Conservation (phyloP, 2,888 invertebrate species). For the Melieria omissa region DNA sequence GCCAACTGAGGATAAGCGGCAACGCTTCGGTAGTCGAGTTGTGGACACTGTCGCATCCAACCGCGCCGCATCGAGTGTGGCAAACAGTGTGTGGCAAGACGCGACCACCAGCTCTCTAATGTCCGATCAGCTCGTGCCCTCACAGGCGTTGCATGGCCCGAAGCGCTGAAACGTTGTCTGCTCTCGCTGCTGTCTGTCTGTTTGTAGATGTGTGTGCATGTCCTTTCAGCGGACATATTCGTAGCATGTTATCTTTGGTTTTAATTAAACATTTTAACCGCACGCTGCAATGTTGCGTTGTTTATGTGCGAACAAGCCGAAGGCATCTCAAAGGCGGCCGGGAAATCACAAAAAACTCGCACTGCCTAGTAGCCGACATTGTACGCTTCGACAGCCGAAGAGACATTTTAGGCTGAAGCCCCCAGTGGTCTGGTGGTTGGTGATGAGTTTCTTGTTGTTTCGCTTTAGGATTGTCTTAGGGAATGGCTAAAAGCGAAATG, state of each 20-base stretch:
- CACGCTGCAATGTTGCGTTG: slow-evolving; percentile 39
- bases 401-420: not conserved
- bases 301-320: not conserved
- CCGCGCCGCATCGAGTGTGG: too few species aligned
- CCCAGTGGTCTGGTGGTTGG: not conserved
- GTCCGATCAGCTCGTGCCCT: not conserved
- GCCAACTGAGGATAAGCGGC: not conserved
- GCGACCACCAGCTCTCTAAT: not conserved
- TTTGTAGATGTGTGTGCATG: not conserved
- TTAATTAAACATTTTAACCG: slow-evolving; percentile 51
- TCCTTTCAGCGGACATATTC: not conserved
- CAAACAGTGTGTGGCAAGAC: not conserved
- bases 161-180: too few species aligned
- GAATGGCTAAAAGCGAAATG: too few species aligned
- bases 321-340: not conserved
- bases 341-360: not conserved
- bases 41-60: too few species aligned
- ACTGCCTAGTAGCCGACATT: not conserved
- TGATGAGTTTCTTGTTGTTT: not conserved
- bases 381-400: not conserved
- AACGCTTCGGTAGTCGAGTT: not conserved
- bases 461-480: not conserved
- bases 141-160: not conserved
- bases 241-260: slow-evolving; percentile 45
- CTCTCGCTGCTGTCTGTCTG: not conserved